Percentiles rank a stretch among this genome's conserved stretches.
Evolutionary conservation across 2,113 vertebrate genomes (phyloP).

Genomic region (Chlorodrepanis virens): DNA sequence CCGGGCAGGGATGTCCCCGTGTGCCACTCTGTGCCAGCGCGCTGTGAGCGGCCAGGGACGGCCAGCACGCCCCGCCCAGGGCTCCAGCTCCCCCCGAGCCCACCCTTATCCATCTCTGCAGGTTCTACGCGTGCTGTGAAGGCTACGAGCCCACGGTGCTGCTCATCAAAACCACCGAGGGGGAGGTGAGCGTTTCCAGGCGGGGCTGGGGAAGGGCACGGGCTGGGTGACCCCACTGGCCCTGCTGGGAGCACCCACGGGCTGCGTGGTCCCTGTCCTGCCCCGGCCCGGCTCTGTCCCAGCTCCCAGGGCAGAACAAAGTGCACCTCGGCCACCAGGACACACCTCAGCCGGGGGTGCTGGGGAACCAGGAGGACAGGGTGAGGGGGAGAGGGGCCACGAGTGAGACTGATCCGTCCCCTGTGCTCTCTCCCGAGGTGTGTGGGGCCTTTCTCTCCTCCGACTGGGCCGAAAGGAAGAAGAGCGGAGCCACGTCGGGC

Average conservation of each 20-base stretch:
- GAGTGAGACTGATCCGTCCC: fast-evolving
- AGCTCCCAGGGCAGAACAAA: background rate
- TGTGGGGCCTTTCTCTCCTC: constrained; percentile 85
- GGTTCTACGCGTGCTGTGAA: background rate
- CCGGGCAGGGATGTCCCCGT: background rate
- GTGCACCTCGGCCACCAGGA: background rate
- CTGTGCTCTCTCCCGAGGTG: constrained; percentile 61
- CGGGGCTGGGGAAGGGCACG: background rate
- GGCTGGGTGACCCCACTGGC: background rate
- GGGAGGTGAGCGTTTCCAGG: background rate
- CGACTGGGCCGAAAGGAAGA: constrained; percentile 78
- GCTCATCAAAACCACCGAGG: background rate
- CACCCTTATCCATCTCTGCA: background rate
- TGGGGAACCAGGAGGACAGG: background rate
- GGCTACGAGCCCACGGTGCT: background rate
- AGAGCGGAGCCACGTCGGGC: constrained; percentile 35
- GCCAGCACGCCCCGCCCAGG: background rate
- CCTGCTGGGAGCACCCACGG: background rate
- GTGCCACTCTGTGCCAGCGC: fast-evolving
- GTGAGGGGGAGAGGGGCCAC: background rate
- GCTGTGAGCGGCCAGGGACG: fast-evolving
- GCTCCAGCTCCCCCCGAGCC: background rate
- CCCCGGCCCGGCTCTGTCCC: background rate
- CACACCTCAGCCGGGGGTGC: background rate
- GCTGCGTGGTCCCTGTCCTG: background rate